phyloP scores from a whole-genome alignment of 2,888 invertebrate species.

The Acrobasis consociella region DNA sequence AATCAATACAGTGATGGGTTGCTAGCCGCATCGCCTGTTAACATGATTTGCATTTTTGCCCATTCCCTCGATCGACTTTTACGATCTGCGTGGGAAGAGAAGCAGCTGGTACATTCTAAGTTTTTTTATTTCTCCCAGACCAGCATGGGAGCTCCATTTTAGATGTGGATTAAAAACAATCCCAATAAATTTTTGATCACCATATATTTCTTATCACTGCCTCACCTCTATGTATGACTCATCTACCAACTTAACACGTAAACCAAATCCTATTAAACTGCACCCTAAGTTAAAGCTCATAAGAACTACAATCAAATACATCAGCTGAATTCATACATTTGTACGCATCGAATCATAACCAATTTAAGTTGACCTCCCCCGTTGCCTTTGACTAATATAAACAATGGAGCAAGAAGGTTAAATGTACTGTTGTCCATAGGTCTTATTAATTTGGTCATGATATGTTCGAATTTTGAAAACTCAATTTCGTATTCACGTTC shows the following conservation, averaged over 20 bases:
- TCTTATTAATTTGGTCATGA: constrained; percentile 45
- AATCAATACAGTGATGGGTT: too few species aligned
- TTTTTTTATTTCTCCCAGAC: too few species aligned
- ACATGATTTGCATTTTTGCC: too few species aligned
- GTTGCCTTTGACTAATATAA: constrained; percentile 35
- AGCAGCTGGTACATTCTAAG: too few species aligned
- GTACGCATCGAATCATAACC: constrained; percentile 39
- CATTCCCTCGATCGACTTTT: too few species aligned
- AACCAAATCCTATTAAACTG: constrained; percentile 25
- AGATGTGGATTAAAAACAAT: neutral
- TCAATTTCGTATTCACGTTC: constrained; percentile 71
- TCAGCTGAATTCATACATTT: constrained; percentile 30
- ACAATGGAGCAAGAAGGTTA: constrained; percentile 31
- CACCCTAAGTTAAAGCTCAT: constrained; percentile 25
- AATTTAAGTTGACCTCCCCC: constrained; percentile 44
- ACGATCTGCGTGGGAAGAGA: too few species aligned
- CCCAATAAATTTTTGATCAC: constrained; percentile 34
- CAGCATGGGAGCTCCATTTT: too few species aligned
- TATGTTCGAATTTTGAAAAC: constrained; percentile 70
- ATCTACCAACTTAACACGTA: constrained; percentile 51
- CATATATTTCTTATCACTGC: constrained; percentile 73
- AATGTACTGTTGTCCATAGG: constrained; percentile 41
- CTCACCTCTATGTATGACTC: constrained; percentile 60
- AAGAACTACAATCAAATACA: constrained; percentile 34
- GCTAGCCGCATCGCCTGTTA: too few species aligned